phyloP scores from a whole-genome alignment of 2,113 vertebrate species.

The Ginglymostoma cirratum region DNA sequence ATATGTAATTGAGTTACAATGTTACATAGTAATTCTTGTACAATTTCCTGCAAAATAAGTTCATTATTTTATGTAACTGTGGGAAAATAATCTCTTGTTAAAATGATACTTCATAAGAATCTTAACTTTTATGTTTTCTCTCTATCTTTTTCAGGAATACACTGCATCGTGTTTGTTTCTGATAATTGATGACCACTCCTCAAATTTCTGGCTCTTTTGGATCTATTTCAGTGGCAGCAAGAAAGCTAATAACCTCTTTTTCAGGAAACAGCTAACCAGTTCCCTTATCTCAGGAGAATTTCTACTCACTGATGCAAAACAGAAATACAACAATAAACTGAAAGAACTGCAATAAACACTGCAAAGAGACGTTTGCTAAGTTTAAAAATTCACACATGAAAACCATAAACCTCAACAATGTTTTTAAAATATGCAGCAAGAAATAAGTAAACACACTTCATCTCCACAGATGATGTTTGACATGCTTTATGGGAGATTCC shows the following conservation, averaged over 20 bases:
- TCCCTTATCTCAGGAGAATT: constrained; percentile 32
- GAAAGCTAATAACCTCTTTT: constrained; percentile 15
- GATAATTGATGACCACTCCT: constrained; percentile 1
- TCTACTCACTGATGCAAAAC: constrained; percentile 15
- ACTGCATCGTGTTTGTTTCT: background rate
- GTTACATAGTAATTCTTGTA: background rate
- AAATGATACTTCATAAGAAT: background rate
- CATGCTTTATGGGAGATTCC: constrained; percentile 1
- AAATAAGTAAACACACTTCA: constrained; percentile 25
- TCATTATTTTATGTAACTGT: background rate
- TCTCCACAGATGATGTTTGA: constrained; percentile 25
- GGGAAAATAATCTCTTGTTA: background rate
- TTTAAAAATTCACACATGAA: background rate
- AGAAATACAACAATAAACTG: background rate
- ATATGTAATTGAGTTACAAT: background rate
- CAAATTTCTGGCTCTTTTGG: background rate
- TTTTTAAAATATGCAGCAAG: constrained; percentile 26
- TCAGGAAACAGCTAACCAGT: background rate
- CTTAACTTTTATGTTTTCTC: background rate
- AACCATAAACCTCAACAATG: constrained; percentile 28
- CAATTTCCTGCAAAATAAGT: background rate
- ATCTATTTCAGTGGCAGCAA: background rate
- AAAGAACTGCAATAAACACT: background rate
- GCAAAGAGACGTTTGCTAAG: background rate
- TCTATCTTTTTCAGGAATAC: background rate